These are phyloP conservation scores for Brienomyrus longianalis DNA, from an alignment of 2,113 vertebrate genomes.

Conservation along the genomic window DNA sequence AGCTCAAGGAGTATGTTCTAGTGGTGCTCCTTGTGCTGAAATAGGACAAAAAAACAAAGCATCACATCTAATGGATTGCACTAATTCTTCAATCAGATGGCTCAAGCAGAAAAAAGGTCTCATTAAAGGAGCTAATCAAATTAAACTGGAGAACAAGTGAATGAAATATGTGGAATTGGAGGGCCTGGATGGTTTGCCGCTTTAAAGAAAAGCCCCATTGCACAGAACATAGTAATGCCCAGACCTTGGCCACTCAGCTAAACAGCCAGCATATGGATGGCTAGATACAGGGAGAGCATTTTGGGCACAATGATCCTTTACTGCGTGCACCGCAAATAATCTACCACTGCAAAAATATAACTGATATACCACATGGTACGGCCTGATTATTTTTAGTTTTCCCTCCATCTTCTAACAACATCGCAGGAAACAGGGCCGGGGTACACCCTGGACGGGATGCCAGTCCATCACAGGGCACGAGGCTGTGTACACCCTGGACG, in stretches of 20 bases:
- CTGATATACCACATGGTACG: not conserved
- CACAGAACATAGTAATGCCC: not conserved
- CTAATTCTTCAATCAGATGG: not conserved
- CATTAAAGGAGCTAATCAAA: not conserved
- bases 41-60: not conserved
- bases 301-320: not conserved
- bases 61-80: slow-evolving; percentile 4
- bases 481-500: not conserved
- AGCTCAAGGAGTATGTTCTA: not conserved
- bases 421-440: not conserved
- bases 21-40: not conserved
- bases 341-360: not conserved
- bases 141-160: not conserved
- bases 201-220: not conserved
- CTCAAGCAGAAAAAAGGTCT: not conserved
- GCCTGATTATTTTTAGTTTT: not conserved
- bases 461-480: not conserved
- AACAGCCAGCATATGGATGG: not conserved
- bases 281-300: not conserved
- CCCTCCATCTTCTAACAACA: not conserved
- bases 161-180: not conserved
- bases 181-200: not conserved
- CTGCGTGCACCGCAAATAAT: not conserved
- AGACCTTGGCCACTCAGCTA: not conserved
- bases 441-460: not conserved